These are phyloP conservation scores for Isurus oxyrinchus DNA, from an alignment of 2,113 vertebrate species.

Conservation along the genomic window DNA sequence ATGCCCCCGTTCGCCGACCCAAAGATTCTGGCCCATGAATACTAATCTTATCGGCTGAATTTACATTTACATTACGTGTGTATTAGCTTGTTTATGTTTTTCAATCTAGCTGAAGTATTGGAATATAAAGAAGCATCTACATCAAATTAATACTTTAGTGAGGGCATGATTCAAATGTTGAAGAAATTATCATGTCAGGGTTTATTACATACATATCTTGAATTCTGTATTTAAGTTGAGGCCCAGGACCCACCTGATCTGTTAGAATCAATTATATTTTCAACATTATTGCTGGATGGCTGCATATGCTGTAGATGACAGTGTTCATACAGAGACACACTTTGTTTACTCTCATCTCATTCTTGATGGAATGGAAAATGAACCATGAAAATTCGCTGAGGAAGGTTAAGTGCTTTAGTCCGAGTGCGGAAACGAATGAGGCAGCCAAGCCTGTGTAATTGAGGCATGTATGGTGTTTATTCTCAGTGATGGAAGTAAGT, in stretches of 20 bases:
- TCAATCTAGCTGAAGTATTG: neutral
- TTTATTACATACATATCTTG: constrained; percentile 6
- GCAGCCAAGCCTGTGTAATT: constrained; percentile 41
- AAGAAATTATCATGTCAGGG: neutral
- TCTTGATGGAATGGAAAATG: constrained; percentile 59
- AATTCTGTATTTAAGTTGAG: constrained; percentile 15
- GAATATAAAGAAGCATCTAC: neutral
- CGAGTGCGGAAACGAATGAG: constrained; percentile 41
- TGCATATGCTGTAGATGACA: constrained; percentile 42
- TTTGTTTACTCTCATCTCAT: constrained; percentile 53
- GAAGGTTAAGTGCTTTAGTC: constrained; percentile 59
- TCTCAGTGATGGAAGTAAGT: constrained; percentile 40
- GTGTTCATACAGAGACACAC: constrained; percentile 46
- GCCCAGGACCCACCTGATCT: constrained; percentile 1
- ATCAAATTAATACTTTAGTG: neutral
- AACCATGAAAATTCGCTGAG: constrained; percentile 55
- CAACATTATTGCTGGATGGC: neutral
- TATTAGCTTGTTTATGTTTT: neutral
- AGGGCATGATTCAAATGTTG: neutral
- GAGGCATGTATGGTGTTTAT: constrained; percentile 40
- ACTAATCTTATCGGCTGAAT: neutral
- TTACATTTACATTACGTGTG: neutral
- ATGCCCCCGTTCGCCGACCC: no score
- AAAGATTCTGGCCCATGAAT: neutral
- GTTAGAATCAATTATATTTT: constrained; percentile 33